Percentiles rank a stretch among this genome's conserved stretches.
These are phyloP conservation scores for Falco columbarius DNA, from an alignment of 2,797 vertebrate species.

Conservation along the genomic window DNA sequence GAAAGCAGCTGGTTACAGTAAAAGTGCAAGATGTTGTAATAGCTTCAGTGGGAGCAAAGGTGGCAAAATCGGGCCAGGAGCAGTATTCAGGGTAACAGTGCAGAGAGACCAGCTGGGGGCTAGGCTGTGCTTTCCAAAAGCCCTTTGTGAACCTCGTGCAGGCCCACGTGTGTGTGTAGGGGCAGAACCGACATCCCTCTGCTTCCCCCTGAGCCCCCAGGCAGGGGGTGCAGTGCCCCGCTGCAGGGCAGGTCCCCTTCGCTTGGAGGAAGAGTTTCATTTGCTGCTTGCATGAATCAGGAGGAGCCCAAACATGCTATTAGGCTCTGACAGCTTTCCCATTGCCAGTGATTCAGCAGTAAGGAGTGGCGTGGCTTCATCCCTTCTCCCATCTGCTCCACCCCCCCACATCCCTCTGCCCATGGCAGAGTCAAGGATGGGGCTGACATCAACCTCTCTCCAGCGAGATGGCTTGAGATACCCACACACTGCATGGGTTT, in stretches of 20 bases:
- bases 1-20: neutral
- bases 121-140: neutral
- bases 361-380: neutral
- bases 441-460: neutral
- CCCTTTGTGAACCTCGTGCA: neutral
- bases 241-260: neutral
- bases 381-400: neutral
- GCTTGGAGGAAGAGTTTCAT: neutral
- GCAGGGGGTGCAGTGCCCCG: neutral
- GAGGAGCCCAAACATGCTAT: neutral
- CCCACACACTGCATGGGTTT: neutral
- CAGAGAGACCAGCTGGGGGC: neutral
- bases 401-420: fast-evolving
- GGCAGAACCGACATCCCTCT: neutral
- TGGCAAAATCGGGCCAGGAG: neutral
- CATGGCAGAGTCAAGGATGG: neutral
- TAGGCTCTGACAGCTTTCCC: neutral
- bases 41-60: constrained; percentile 4
- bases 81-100: neutral
- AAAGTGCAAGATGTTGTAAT: neutral
- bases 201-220: fast-evolving
- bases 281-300: neutral
- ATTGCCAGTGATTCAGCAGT: neutral
- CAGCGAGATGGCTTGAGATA: neutral
- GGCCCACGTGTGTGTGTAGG: neutral